Evolutionary conservation across 92 coral and sea anemone genomes (phyloP).

Genomic region (Umimayanthus kanabou): DNA sequence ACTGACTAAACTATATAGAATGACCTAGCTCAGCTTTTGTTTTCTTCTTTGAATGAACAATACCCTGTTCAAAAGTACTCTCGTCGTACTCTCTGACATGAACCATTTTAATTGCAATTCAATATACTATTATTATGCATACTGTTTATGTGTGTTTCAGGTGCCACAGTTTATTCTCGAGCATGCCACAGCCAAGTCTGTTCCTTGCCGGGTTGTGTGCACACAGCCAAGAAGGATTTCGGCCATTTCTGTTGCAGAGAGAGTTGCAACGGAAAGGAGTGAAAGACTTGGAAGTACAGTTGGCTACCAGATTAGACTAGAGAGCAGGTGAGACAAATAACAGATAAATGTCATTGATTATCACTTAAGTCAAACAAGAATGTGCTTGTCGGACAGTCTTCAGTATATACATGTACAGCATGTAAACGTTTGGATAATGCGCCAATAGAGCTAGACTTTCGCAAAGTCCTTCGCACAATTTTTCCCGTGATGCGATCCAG

Average conservation of each 20-base stretch:
- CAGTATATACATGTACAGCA: too few species aligned
- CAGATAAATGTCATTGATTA: neutral
- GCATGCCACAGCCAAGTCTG: constrained; percentile 58
- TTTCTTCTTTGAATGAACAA: too few species aligned
- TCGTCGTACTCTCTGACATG: too few species aligned
- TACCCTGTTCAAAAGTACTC: too few species aligned
- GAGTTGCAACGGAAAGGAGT: constrained; percentile 93
- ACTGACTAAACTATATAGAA: too few species aligned
- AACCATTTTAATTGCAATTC: neutral
- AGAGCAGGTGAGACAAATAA: constrained; percentile 74
- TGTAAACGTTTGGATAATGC: too few species aligned
- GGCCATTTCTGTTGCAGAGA: constrained; percentile 94
- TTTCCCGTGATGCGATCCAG: too few species aligned
- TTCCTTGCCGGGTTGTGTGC: constrained; percentile 90
- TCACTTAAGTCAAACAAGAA: neutral
- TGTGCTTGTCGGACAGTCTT: neutral
- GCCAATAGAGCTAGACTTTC: too few species aligned
- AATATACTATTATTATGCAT: neutral
- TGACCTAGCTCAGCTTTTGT: too few species aligned
- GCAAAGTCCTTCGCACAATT: too few species aligned
- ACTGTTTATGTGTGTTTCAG: constrained; percentile 37
- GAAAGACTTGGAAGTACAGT: constrained; percentile 95
- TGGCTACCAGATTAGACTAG: constrained; percentile 95
- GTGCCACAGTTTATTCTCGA: constrained; percentile 94
- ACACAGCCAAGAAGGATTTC: constrained; percentile 99